Conservation (phyloP, 37 sponge, comb jelly and placozoan genomes). For the Hormiphora californensis region DNA sequence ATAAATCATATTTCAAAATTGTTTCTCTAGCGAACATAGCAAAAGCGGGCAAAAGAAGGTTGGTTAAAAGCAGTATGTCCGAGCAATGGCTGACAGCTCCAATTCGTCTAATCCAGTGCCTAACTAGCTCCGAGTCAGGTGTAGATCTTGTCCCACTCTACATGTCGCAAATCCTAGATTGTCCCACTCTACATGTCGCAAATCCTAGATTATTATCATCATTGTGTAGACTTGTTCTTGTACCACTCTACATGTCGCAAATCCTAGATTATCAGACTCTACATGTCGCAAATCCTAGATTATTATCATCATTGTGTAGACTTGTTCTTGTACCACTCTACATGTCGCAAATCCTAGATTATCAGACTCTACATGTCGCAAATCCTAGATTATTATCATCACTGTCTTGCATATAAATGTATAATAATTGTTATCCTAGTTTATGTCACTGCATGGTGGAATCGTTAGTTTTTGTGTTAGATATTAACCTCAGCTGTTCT, state of each 20-base stretch:
- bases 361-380: neutral
- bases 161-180: neutral
- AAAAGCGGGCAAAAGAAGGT: neutral
- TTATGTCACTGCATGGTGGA: too few species aligned
- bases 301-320: neutral
- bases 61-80: neutral
- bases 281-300: neutral
- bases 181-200: neutral
- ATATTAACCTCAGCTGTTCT: too few species aligned
- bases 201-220: neutral
- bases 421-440: too few species aligned
- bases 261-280: too few species aligned
- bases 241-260: neutral
- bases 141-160: neutral
- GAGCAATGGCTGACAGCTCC: slow-evolving; percentile 40
- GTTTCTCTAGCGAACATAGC: too few species aligned
- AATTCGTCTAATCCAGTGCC: neutral
- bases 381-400: neutral
- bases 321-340: neutral
- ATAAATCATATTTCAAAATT: too few species aligned
- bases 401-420: too few species aligned
- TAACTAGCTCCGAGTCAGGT: slow-evolving; percentile 23
- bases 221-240: neutral
- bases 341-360: neutral
- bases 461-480: too few species aligned